These are phyloP conservation scores for Cheilosia impressa DNA, from an alignment of 2,888 invertebrate genomes.

Conservation along the genomic window DNA sequence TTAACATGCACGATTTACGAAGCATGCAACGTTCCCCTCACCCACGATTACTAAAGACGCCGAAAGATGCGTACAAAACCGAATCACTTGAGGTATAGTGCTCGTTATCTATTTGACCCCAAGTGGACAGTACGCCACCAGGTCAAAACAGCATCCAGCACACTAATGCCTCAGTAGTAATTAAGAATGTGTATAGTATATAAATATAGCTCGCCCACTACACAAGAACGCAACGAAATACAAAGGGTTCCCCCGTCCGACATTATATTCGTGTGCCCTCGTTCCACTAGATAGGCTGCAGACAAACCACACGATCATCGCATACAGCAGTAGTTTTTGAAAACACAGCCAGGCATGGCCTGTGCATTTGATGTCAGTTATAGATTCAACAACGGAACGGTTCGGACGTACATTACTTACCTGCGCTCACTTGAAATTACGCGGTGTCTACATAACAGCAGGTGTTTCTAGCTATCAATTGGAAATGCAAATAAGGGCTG, in stretches of 20 bases:
- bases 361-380: slow-evolving; percentile 51
- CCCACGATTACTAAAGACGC: slow-evolving; percentile 3
- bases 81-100: slow-evolving; percentile 17
- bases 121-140: slow-evolving; percentile 41
- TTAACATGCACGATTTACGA: slow-evolving; percentile 45
- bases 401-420: slow-evolving; percentile 39
- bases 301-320: slow-evolving; percentile 28
- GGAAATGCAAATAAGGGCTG: slow-evolving; percentile 66
- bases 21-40: slow-evolving; percentile 27
- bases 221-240: slow-evolving; percentile 6
- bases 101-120: slow-evolving; percentile 55
- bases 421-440: slow-evolving; percentile 1
- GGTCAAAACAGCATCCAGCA: slow-evolving; percentile 43
- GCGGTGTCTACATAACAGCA: slow-evolving; percentile 16
- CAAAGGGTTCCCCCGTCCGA: slow-evolving; percentile 52
- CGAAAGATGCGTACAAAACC: slow-evolving; percentile 21
- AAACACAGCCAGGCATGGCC: slow-evolving; percentile 33
- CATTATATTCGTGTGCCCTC: slow-evolving; percentile 33
- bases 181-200: slow-evolving; percentile 12
- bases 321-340: slow-evolving; percentile 9
- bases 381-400: slow-evolving; percentile 51
- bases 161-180: slow-evolving; percentile 21
- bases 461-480: slow-evolving; percentile 41
- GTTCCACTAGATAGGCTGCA: slow-evolving; percentile 67
- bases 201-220: slow-evolving; percentile 39